These are phyloP conservation scores for Gallinago jamesoni DNA, from an alignment of 2,113 vertebrate species.

Conservation along the genomic window DNA sequence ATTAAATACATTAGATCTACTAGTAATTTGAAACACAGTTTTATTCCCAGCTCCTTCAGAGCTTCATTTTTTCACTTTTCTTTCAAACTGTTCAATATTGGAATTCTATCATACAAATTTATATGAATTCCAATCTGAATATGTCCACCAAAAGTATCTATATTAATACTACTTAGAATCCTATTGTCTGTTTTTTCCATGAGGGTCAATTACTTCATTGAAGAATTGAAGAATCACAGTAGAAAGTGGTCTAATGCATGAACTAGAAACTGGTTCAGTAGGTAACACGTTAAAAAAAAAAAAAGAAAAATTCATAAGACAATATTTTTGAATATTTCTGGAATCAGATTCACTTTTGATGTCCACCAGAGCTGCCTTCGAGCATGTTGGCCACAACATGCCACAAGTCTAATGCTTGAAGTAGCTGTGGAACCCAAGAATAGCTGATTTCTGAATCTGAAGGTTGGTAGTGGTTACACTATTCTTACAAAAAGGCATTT, in stretches of 20 bases:
- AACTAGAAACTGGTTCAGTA: neutral
- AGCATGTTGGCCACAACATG: neutral
- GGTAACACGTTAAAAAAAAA: neutral
- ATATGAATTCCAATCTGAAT: neutral
- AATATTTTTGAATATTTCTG: neutral
- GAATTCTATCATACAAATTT: neutral
- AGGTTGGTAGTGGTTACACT: neutral
- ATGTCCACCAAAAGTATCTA: neutral
- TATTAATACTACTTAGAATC: neutral
- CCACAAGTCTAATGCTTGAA: neutral
- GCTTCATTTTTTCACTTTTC: neutral
- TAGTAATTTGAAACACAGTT: neutral
- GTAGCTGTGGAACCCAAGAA: rapidly evolving
- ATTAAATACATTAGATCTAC: neutral
- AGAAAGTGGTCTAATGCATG: neutral
- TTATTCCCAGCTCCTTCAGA: neutral
- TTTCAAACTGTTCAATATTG: neutral
- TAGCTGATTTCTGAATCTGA: neutral
- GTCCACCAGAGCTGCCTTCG: neutral
- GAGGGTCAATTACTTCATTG: neutral
- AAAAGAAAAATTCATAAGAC: neutral
- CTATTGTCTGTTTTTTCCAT: neutral
- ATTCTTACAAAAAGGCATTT: neutral
- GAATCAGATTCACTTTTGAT: neutral
- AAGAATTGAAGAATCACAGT: neutral